phyloP scores from a whole-genome alignment of 23 tunicate species.

The Trididemnum miniatum region DNA sequence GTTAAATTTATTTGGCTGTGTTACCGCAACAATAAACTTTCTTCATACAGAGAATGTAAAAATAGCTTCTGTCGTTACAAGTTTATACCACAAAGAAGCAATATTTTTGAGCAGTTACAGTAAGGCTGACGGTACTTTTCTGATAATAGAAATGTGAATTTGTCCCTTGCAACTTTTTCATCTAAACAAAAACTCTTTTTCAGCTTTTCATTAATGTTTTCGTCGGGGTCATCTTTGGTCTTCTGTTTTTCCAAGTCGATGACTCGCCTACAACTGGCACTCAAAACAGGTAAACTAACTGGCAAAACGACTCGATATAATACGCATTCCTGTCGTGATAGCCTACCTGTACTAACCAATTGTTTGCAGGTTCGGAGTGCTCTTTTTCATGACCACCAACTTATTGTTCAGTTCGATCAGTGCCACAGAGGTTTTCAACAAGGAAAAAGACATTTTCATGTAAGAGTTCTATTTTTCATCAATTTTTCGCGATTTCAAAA shows the following conservation, averaged over 20 bases:
- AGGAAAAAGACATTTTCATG: slow-evolving; percentile 87
- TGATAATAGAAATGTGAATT: no score
- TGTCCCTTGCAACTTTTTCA: no score
- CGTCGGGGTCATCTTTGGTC: slow-evolving; percentile 84
- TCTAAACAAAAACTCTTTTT: no score
- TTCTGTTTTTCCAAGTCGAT: slow-evolving; percentile 73
- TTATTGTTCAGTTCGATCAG: slow-evolving; percentile 82
- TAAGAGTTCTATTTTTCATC: no score
- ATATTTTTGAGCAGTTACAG: no score
- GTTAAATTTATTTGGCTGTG: no score
- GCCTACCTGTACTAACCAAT: background rate
- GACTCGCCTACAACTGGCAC: slow-evolving; percentile 67
- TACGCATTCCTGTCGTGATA: background rate
- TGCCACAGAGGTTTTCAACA: slow-evolving; percentile 80
- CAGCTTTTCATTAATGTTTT: slow-evolving; percentile 57
- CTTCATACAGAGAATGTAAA: no score
- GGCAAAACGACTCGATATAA: background rate
- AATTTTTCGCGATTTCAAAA: no score
- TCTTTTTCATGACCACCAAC: slow-evolving; percentile 92
- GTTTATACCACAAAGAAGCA: no score
- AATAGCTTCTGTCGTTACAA: no score
- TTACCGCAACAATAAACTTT: no score
- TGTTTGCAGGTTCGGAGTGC: slow-evolving; percentile 72
- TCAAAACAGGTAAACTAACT: slow-evolving; percentile 70
- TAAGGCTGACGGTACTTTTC: no score